Percentiles rank a stretch among this genome's conserved stretches.
phyloP scores from a whole-genome alignment of 2,113 vertebrate species.

The Cranoglanis bouderius region DNA sequence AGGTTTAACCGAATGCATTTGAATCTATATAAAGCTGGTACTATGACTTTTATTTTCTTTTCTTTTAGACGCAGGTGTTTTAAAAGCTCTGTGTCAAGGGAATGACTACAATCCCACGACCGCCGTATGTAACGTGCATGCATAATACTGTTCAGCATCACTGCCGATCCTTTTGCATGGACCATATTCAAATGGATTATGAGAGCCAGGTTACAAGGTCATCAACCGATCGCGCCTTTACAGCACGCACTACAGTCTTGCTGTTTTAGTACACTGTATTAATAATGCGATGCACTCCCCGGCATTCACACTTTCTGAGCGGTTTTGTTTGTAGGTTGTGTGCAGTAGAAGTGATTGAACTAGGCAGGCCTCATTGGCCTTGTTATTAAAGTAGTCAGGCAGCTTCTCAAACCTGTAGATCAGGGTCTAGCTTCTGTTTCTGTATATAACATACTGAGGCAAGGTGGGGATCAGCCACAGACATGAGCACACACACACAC shows the following conservation, averaged over 20 bases:
- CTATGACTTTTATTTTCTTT: background rate
- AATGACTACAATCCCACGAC: background rate
- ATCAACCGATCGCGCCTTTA: background rate
- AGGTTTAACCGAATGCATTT: background rate
- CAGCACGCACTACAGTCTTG: too few relatives aligned
- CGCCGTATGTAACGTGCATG: background rate
- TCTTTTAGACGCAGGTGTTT: background rate
- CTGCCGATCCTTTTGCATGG: background rate
- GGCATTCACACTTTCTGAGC: background rate
- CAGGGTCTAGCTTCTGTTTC: constrained; percentile 24
- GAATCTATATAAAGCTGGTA: background rate
- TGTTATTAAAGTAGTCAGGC: constrained; percentile 31
- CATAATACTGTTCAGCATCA: background rate
- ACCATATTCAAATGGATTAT: constrained; percentile 1
- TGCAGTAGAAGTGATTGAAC: too few relatives aligned
- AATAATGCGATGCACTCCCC: too few relatives aligned
- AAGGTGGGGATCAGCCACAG: constrained; percentile 32
- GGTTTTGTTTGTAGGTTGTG: background rate
- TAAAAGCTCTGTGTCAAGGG: background rate
- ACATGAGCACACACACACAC: constrained; percentile 56
- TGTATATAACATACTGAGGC: constrained; percentile 24
- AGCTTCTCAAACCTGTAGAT: constrained; percentile 51
- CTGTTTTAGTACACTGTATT: background rate
- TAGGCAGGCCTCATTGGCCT: background rate
- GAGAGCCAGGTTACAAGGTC: background rate